A percentile compares a stretch with the other conserved stretches of the same genome.
Conservation (phyloP, 2,113 vertebrate genomes). For the Pampusana beccarii region DNA sequence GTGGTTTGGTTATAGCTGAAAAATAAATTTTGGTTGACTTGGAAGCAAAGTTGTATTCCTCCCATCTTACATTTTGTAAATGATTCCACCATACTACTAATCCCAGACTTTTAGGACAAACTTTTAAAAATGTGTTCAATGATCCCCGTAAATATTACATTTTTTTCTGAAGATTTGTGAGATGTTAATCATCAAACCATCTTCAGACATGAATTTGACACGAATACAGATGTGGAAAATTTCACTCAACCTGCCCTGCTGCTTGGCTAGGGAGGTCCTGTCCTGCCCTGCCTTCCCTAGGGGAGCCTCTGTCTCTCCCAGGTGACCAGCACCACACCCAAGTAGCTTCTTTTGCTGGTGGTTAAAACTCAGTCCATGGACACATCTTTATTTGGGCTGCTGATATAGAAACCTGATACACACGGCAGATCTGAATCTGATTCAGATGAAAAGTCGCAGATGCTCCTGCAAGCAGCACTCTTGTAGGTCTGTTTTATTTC, state of each 20-base stretch:
- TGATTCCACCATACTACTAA: background rate
- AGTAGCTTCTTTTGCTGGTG: background rate
- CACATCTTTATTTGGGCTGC: background rate
- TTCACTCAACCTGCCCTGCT: accelerated
- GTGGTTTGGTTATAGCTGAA: background rate
- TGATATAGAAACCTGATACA: background rate
- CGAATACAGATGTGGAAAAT: background rate
- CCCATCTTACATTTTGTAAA: background rate
- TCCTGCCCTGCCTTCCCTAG: too few relatives aligned
- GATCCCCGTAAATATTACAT: accelerated
- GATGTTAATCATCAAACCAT: background rate
- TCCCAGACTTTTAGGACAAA: background rate
- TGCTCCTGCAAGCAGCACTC: background rate
- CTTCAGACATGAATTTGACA: background rate
- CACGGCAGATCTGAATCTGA: background rate
- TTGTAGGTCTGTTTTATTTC: background rate
- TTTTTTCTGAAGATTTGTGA: background rate
- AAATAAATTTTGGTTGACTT: background rate
- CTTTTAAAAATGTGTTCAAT: background rate
- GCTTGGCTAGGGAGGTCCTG: background rate
- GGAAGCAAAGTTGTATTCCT: background rate
- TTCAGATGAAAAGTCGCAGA: background rate
- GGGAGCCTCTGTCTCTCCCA: too few relatives aligned
- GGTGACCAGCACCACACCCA: background rate
- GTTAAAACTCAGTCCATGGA: background rate